Conservation (phyloP, 2,797 vertebrate genomes). For the Chelmon rostratus region DNA sequence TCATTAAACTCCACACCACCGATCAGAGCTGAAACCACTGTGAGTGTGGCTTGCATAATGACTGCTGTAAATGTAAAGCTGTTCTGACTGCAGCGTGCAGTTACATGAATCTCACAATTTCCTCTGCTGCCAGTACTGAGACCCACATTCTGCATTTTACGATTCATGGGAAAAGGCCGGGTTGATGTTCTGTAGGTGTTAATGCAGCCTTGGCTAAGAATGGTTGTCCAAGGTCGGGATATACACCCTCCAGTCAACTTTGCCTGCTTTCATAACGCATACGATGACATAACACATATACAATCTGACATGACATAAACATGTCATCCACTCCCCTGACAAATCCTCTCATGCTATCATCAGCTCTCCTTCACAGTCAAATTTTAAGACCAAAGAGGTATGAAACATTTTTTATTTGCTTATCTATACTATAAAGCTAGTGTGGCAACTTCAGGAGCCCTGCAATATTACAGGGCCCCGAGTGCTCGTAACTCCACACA, state of each 20-base stretch:
- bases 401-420: background rate
- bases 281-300: slow-evolving; percentile 1
- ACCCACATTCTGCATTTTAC: background rate
- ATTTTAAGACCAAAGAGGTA: background rate
- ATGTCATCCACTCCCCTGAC: too few relatives aligned
- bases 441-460: background rate
- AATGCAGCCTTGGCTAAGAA: background rate
- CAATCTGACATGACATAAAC: background rate
- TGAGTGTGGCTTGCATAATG: slow-evolving; percentile 17
- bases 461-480: background rate
- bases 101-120: slow-evolving; percentile 23
- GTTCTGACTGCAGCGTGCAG: slow-evolving; percentile 5
- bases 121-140: background rate
- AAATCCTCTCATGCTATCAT: background rate
- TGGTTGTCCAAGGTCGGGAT: background rate
- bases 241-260: background rate
- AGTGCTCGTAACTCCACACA: background rate
- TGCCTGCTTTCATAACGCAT: background rate
- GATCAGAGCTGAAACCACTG: slow-evolving; percentile 54
- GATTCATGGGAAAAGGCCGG: background rate
- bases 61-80: slow-evolving; percentile 39
- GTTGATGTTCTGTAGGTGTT: background rate
- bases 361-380: background rate
- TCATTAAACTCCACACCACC: slow-evolving; percentile 61
- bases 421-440: background rate